These are phyloP conservation scores for Mactra quadrangularis DNA, from an alignment of 1,140 invertebrate species.

Conservation along the genomic window DNA sequence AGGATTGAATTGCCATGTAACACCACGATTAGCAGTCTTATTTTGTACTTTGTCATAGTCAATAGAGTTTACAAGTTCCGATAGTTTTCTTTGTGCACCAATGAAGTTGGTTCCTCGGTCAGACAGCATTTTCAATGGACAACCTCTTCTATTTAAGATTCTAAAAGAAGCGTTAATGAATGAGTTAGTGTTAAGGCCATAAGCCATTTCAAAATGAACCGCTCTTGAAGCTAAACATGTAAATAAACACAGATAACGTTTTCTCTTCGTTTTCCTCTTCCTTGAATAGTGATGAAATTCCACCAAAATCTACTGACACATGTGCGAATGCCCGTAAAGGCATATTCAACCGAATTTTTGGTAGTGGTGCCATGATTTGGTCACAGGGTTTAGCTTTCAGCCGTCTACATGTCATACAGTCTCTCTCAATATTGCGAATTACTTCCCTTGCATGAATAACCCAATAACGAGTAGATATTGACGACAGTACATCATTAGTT, in stretches of 20 bases:
- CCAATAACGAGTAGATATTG: constrained; percentile 1
- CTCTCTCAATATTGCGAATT: constrained; percentile 11
- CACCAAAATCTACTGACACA: constrained; percentile 47
- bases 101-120: constrained; percentile 63
- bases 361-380: constrained; percentile 54
- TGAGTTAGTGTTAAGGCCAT: constrained; percentile 26
- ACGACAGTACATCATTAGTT: constrained; percentile 12
- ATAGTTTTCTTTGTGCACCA: constrained; percentile 23
- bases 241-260: constrained; percentile 58
- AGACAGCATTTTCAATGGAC: constrained; percentile 14
- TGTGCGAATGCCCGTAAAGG: constrained; percentile 15
- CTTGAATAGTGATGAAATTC: constrained; percentile 43
- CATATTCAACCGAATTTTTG: neutral
- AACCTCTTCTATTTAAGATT: constrained; percentile 32
- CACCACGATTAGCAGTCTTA: constrained; percentile 5
- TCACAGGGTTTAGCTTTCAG: neutral
- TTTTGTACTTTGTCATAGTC: constrained; percentile 6
- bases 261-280: constrained; percentile 12
- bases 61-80: neutral
- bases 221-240: constrained; percentile 48
- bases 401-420: neutral
- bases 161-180: constrained; percentile 38
- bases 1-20: constrained; percentile 35
- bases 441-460: constrained; percentile 5
- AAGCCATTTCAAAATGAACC: constrained; percentile 53